Base-by-base conservation (phyloP, 2,797 vertebrate genomes). In the Argentina silus region DNA sequence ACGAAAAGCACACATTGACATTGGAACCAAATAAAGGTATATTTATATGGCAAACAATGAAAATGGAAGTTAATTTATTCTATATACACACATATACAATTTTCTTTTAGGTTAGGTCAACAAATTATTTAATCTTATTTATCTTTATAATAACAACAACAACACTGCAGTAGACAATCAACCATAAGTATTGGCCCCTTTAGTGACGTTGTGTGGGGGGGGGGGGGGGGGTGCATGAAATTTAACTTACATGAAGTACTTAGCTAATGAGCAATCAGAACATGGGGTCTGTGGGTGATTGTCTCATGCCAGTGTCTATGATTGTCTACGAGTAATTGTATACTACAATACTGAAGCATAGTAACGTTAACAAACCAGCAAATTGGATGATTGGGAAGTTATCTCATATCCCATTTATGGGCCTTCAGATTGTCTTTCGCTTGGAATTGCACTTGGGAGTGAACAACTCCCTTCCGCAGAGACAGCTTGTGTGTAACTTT, bases 11-110 rank as follows among this genome's bases (percentile, higher is more conserved):
- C 48, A 72, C 74, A 70, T 80, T 72, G 71, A 67, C 70, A 78
- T 76, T 80, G 79, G 70, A 79, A 76, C 60, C 70, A 67, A 85
- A 87, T 36, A 48, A 72, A 69, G 83, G 81, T 75, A 88, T 77
- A 79, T 85, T 86, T 81, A 85, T 74, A 86, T 71, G 78, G 73
- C 81, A 76, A 88, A 86, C 76, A 86, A 77, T 57, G 50, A 77
- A 74, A 74, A 74, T 65, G 73, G 72, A 79, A 77, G 73, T 94
- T 93, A 93, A 93, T 91, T 93, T 93, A 93, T 77, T 90, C 88
- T 94, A 93, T 93, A 83, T 93, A 94, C 92, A 93, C 83, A 90
- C 90, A 93, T 94, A 86, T 92, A 94, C 92, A 94, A 19, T 48
- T 88, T 87, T 70, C n/a, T n/a, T 82, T 62, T 74, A 55, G 90